Evolutionary conservation across 2,797 vertebrate species (phyloP).

Genomic region (Thamnophis elegans): DNA sequence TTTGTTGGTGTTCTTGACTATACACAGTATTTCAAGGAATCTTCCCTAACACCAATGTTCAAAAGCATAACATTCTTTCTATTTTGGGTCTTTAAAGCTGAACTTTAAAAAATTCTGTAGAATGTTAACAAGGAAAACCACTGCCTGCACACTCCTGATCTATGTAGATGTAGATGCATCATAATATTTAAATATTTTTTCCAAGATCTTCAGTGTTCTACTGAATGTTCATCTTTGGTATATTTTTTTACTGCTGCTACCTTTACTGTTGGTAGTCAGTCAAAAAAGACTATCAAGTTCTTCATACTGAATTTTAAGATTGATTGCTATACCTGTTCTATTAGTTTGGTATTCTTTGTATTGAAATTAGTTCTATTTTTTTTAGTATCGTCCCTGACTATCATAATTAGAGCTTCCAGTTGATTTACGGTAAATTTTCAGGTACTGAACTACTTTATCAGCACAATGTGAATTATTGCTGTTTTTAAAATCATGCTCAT

Average conservation of each 20-base stretch:
- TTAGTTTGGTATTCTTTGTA: neutral
- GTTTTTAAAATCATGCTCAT: neutral
- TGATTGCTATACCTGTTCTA: neutral
- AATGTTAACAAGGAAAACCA: neutral
- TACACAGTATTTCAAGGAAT: neutral
- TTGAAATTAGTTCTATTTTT: neutral
- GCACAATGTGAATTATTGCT: neutral
- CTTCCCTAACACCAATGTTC: neutral
- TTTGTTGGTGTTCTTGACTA: neutral
- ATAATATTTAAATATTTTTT: neutral
- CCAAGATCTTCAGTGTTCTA: neutral
- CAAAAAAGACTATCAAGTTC: neutral
- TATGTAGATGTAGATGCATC: neutral
- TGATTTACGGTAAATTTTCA: neutral
- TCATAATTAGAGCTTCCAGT: neutral
- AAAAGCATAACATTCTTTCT: neutral
- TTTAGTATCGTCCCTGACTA: neutral
- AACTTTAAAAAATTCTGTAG: neutral
- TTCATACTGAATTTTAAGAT: neutral
- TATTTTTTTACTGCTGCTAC: neutral
- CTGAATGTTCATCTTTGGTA: neutral
- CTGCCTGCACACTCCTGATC: neutral
- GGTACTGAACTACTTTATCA: neutral
- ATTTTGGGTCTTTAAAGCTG: neutral
- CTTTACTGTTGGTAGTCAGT: neutral